phyloP scores from a whole-genome alignment of 2,888 invertebrate genomes.

The Syrphus vitripennis region DNA sequence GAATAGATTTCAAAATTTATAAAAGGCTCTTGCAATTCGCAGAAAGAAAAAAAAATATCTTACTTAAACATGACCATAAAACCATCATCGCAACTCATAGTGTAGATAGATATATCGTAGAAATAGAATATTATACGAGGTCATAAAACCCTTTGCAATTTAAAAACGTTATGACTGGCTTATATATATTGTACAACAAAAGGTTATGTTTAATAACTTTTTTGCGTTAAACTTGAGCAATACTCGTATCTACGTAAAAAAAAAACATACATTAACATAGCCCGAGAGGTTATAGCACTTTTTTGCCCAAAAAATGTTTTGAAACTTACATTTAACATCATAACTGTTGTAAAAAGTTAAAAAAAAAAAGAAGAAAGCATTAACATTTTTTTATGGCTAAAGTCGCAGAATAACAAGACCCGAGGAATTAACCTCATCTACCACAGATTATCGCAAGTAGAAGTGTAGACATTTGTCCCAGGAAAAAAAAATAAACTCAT shows the following conservation, averaged over 20 bases:
- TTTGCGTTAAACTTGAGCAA: background rate
- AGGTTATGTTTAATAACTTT: constrained; percentile 5
- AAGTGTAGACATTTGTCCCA: constrained; percentile 32
- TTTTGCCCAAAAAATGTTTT: background rate
- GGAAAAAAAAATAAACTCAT: constrained; percentile 53
- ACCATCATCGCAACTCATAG: background rate
- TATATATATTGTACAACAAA: background rate
- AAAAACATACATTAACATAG: background rate
- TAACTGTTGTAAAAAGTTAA: background rate
- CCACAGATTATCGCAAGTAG: constrained; percentile 41
- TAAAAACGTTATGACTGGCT: background rate
- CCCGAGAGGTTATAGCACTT: background rate
- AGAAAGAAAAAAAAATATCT: background rate
- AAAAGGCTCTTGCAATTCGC: background rate
- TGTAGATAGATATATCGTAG: background rate
- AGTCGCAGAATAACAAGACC: background rate
- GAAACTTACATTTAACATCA: background rate
- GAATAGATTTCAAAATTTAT: background rate
- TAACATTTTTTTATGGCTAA: constrained; percentile 8
- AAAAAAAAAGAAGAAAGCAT: constrained; percentile 23
- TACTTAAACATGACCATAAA: background rate
- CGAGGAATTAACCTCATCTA: background rate
- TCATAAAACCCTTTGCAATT: constrained; percentile 31
- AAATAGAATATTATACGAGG: constrained; percentile 6
- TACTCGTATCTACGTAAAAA: too few relatives aligned